Percentiles rank a stretch among this genome's conserved stretches.
phyloP scores from a whole-genome alignment of 2,888 invertebrate genomes.

The Peribatodes rhomboidaria region DNA sequence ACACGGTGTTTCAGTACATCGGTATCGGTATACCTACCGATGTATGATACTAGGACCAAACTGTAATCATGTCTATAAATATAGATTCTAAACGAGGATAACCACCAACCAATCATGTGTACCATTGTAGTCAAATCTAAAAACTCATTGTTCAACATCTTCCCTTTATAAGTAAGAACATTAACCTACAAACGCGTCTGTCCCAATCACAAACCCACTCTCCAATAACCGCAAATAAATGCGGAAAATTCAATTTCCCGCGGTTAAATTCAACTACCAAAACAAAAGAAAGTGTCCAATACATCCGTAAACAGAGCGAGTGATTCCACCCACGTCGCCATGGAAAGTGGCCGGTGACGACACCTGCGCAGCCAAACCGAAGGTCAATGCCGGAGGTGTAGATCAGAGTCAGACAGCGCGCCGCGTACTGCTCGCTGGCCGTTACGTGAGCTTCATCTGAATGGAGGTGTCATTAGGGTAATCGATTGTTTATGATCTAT shows the following conservation, averaged over 20 bases:
- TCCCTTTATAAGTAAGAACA: no score
- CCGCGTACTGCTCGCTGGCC: no score
- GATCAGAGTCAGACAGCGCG: constrained; percentile 7
- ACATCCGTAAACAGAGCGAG: constrained; percentile 37
- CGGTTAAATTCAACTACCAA: constrained; percentile 15
- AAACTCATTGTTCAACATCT: no score
- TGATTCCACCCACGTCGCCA: constrained; percentile 28
- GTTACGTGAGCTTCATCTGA: constrained; percentile 20
- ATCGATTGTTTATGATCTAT: neutral
- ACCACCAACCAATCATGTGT: no score
- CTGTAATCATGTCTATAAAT: no score
- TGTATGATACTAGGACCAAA: no score
- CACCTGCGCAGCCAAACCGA: constrained; percentile 19
- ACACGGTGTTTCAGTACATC: no score
- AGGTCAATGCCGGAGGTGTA: constrained; percentile 34
- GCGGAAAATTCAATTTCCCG: constrained; percentile 5
- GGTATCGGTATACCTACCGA: no score
- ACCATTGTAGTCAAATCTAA: no score
- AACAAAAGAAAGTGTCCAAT: constrained; percentile 37
- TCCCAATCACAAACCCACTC: no score
- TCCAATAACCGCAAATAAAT: neutral
- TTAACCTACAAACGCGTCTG: no score
- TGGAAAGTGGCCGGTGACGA: constrained; percentile 32
- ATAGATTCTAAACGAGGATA: no score
- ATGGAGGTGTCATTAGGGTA: neutral